Evolutionary conservation across 2,113 vertebrate genomes (phyloP).

Genomic region (Aldabrachelys gigantea): DNA sequence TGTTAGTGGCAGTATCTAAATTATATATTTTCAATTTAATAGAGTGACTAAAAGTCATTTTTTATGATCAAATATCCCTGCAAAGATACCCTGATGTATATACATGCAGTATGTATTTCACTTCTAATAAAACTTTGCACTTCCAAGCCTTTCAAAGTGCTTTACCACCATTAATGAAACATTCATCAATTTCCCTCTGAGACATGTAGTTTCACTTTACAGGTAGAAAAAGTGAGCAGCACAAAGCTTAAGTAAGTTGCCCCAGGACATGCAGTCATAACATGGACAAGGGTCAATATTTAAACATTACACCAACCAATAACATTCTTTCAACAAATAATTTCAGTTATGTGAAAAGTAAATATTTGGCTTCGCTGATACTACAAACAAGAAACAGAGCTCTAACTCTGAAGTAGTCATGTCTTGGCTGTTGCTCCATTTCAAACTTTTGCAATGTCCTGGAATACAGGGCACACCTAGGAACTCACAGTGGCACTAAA

Average conservation of each 20-base stretch:
- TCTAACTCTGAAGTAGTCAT: not conserved
- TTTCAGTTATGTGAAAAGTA: not conserved
- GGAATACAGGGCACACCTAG: no score
- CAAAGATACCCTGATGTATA: not conserved
- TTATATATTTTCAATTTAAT: not conserved
- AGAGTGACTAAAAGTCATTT: not conserved
- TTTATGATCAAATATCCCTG: not conserved
- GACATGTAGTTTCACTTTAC: not conserved
- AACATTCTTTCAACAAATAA: not conserved
- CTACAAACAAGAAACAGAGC: not conserved
- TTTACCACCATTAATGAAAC: not conserved
- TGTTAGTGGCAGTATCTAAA: not conserved
- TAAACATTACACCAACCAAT: not conserved
- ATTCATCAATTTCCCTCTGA: not conserved
- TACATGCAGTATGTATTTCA: not conserved
- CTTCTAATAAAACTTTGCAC: not conserved
- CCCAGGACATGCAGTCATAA: no score
- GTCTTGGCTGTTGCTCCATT: not conserved
- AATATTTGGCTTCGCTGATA: not conserved
- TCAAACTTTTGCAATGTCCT: no score
- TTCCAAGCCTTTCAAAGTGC: not conserved
- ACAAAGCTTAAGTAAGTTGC: not conserved
- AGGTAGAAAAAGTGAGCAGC: not conserved
- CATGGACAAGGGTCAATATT: not conserved
- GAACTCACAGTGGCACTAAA: not conserved